Base-by-base conservation (phyloP, 2,113 vertebrate species). In the Oreotragus oreotragus region DNA sequence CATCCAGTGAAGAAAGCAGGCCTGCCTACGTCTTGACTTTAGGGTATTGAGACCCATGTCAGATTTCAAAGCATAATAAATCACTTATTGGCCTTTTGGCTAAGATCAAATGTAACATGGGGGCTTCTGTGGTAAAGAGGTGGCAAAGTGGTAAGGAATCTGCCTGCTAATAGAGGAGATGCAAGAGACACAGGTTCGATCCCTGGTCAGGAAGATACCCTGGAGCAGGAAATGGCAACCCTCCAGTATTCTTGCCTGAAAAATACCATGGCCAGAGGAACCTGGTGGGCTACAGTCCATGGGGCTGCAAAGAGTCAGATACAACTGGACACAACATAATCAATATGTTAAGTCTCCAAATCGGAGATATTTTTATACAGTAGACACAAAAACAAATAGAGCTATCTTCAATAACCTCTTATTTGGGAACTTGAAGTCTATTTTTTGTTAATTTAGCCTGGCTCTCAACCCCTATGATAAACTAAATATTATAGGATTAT, bases 301-400 rank as follows among this genome's bases (percentile, higher is more conserved):
- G 19, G 66, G 19, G n/a, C 23, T 1, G 0, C 2, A 21, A 70
- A 70, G n/a, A 70, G 19, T 12, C 10, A 0, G 66, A 70, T 70
- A 39, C n/a, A 3, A 23, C 66, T 6, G 19, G 39, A 21, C 2
- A 70, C n/a, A 21, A 70, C 19, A 6, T 23, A 39, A 36, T 70
- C 64, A 39, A 55, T 23, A 13, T 39, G 6, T 27, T 36, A 73
- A 90, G 28, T 27, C 39, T 85, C n/a, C 21, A 51, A 53, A 25
- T 62, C 7, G 51, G n/a, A 89, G 25, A 30, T 53, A 55, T 47
- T 49, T 77, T 88, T 12, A 60, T 77, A 60, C 3, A 79, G 19
- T 19, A 87, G 7, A 17, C 7, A 27, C 10, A 33, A 57, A 91
- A 87, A 77, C 8, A 16, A 64, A 30, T 51, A 79, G 2, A 84